phyloP scores from a whole-genome alignment of 30 jellyfish, hydroid and myxozoan species.

The Aurelia sp. region DNA sequence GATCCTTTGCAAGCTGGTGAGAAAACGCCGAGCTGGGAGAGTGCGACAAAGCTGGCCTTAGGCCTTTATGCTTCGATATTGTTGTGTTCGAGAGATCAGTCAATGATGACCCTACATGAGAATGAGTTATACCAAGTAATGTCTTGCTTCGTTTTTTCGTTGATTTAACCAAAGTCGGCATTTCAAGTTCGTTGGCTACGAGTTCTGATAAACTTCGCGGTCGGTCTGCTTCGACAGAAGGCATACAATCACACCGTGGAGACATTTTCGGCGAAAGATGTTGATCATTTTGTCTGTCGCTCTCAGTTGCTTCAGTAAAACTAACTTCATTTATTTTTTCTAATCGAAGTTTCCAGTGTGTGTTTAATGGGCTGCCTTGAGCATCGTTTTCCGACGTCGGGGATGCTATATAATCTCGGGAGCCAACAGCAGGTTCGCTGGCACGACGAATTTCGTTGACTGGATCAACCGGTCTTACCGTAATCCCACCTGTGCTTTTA shows the following conservation, averaged over 20 bases:
- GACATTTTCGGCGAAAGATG: neutral
- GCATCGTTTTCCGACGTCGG: constrained; percentile 36
- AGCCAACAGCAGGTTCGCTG: constrained; percentile 71
- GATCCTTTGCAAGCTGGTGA: constrained; percentile 47
- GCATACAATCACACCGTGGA: neutral
- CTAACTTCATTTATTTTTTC: constrained; percentile 69
- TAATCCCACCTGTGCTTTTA: constrained; percentile 72
- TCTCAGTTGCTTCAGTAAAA: constrained; percentile 44
- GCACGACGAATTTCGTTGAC: constrained; percentile 50
- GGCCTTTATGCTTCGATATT: constrained; percentile 8
- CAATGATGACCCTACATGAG: constrained; percentile 48
- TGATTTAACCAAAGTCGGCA: constrained; percentile 8
- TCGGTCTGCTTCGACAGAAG: constrained; percentile 4
- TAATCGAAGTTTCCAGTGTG: constrained; percentile 35
- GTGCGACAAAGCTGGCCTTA: constrained; percentile 30
- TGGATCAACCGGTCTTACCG: constrained; percentile 26
- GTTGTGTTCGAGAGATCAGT: constrained; percentile 25
- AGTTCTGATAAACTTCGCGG: constrained; percentile 58
- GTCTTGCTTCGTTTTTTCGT: constrained; percentile 33
- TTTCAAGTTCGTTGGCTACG: constrained; percentile 11
- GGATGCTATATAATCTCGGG: constrained; percentile 26
- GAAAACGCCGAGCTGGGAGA: constrained; percentile 31
- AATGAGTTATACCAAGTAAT: constrained; percentile 9
- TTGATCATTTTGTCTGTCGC: constrained; percentile 23
- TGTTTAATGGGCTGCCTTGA: constrained; percentile 27